Percentiles rank a stretch among this genome's conserved stretches.
Evolutionary conservation across 2,888 invertebrate genomes (phyloP).

Genomic region (Limenitis camilla): DNA sequence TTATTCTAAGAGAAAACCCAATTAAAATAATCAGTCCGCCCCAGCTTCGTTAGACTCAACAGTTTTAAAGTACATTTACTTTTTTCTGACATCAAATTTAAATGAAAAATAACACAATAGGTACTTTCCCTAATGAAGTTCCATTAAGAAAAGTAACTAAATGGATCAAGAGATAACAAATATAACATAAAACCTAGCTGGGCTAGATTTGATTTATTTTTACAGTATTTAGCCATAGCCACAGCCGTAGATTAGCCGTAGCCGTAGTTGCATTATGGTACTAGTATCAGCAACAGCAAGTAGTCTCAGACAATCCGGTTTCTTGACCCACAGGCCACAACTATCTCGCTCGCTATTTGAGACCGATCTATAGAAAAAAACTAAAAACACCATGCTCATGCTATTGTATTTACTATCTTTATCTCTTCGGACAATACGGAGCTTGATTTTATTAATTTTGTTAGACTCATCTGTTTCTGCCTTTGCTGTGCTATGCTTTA

Average conservation of each 20-base stretch:
- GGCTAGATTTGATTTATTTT: no score
- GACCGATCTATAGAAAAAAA: conserved; percentile 7
- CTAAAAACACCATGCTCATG: not conserved
- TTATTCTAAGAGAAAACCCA: no score
- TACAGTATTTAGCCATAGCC: not conserved
- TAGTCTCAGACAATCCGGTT: conserved; percentile 18
- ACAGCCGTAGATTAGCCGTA: not conserved
- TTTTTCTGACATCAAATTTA: no score
- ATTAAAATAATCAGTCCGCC: no score
- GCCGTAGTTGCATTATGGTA: conserved; percentile 10
- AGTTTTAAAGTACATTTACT: no score
- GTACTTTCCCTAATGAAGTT: no score
- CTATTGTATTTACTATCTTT: conserved; percentile 11
- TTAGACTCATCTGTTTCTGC: not conserved
- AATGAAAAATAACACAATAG: no score
- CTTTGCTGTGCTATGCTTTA: not conserved
- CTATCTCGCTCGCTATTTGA: conserved; percentile 13
- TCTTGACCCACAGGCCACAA: conserved; percentile 23
- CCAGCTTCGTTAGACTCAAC: no score
- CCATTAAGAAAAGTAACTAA: no score
- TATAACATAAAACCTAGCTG: no score
- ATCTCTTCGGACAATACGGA: conserved; percentile 1
- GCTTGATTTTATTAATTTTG: conserved; percentile 4
- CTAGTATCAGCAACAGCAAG: no score
- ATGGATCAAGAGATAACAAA: no score